These are phyloP conservation scores for Urechis unicinctus DNA, from an alignment of 2,888 invertebrate species.

Conservation along the genomic window DNA sequence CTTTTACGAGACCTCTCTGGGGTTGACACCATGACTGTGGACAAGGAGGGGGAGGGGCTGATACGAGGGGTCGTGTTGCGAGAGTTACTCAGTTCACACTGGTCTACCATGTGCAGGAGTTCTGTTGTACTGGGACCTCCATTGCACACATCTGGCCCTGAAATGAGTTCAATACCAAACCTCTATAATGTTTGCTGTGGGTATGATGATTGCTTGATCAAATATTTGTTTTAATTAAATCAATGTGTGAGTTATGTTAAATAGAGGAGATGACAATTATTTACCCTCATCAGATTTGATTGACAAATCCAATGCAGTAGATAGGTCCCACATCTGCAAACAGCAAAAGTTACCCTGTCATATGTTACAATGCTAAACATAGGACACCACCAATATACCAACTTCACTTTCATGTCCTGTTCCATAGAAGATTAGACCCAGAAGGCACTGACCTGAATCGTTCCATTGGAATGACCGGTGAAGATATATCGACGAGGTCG, in stretches of 20 bases:
- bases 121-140: conserved; percentile 93
- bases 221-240: too few species aligned
- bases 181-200: too few species aligned
- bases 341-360: background rate
- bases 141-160: background rate
- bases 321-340: conserved; percentile 87
- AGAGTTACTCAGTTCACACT: conserved; percentile 84
- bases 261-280: too few species aligned
- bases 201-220: too few species aligned
- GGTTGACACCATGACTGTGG: too few species aligned
- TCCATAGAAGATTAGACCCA: background rate
- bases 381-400: background rate
- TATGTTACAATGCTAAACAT: background rate
- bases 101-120: conserved; percentile 81
- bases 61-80: conserved; percentile 72
- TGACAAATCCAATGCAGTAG: conserved; percentile 78
- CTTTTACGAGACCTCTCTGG: too few species aligned
- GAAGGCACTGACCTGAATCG: conserved; percentile 38
- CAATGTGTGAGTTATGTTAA: too few species aligned
- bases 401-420: background rate
- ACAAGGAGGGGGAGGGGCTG: conserved; percentile 63
- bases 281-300: conserved; percentile 2
- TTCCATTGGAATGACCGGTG: conserved; percentile 49
- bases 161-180: background rate
- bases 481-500: conserved; percentile 64